Evolutionary conservation across 2,888 invertebrate genomes (phyloP), one percentile per base, ranked within the genome.

Genomic region (Apamea crenata): DNA sequence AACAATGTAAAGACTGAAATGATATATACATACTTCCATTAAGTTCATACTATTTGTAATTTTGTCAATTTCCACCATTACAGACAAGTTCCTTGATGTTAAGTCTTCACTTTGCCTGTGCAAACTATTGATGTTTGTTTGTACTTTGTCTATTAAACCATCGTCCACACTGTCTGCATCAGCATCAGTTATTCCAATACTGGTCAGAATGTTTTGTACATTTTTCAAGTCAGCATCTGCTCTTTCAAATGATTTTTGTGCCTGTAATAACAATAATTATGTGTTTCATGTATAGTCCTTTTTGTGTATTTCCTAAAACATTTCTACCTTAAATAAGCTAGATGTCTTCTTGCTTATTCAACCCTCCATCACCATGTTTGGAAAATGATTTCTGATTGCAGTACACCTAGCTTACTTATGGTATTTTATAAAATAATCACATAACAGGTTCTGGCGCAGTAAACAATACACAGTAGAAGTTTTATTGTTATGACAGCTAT

Each of bases 201-300:
- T 95, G 75, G 84, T 90, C 36, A 96, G 82, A 83, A 96, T 96
- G 81, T 93, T 94, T 85, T 94, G 91, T 73, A 96, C 92, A 93
- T 95, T 95, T 90, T 93, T 94, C 78, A 95, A 91, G 96, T 98
- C 92, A 94, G 97, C 92, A 96, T 97, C 92, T 97, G 93, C 93
- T 86, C 91, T 94, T 87, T 96, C 95, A 94, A 92, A 92, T 66
- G 94, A 94, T 87, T 96, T 96, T 86, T 93, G 92, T 16, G 93
- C 94, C 97, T 97, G 90, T 71, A 93, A 92, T 36, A 69, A 63
- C 12, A 56, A 67, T 50, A 47, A 10, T 69, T 53, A 74, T 2
- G 12, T 16, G 5, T 2, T 32, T 12, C 36, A 21, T 18, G 18
- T 16, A 0, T 16, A 63, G 10, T 25, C 2, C 1, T 40, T 63